Evolutionary conservation across 1,140 invertebrate species (phyloP), one percentile per base, ranked within the genome.

Genomic region (Cherax destructor): DNA sequence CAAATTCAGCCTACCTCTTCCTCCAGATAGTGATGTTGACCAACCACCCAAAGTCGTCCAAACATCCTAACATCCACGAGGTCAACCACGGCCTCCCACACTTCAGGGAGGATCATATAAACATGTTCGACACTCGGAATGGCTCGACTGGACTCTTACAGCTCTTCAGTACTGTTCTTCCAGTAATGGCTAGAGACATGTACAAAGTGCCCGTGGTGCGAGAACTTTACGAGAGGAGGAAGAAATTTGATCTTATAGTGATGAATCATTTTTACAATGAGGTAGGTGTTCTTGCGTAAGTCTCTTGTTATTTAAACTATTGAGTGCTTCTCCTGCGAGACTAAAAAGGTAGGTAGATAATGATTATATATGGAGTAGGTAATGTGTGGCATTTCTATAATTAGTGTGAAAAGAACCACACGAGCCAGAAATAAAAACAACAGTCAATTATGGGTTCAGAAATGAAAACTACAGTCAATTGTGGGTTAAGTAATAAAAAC

Each of bases 201-300:
- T 92, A 88, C 30, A 50, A 84, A 9, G 69, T 92, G 30, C 91
- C 91, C 24, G 78, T 18, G n/a, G 80, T 92, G 11, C 84, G 79
- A 59, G 61, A 92, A 59, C 80, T 92, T 7, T 92, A 92, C 18
- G 52, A 79, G 0, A 83, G 76, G 61, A 92, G 91, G 59, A 92
- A 88, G 30, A 86, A 92, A 41, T 92, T 88, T 85, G 91, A 92
- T 65, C 59, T 92, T 49, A 72, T 88, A 3, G 49, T 84, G 61
- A 41, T 92, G 3, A 77, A 84, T 69, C 83, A 77, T 49, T 21
- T 84, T n/a, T 88, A 88, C 52, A 92, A 92, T 49, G 91, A 92
- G 80, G 91, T 88, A 24, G 74, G 30, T 76, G 24, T 47, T 50
- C 4, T 41, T 9, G 52, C 52, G 13, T 1, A 4, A 13, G 9